A percentile compares a stretch with the other conserved stretches of the same genome.
Evolutionary conservation across 2,888 invertebrate species (phyloP).

Genomic region (Nomada fabriciana): DNA sequence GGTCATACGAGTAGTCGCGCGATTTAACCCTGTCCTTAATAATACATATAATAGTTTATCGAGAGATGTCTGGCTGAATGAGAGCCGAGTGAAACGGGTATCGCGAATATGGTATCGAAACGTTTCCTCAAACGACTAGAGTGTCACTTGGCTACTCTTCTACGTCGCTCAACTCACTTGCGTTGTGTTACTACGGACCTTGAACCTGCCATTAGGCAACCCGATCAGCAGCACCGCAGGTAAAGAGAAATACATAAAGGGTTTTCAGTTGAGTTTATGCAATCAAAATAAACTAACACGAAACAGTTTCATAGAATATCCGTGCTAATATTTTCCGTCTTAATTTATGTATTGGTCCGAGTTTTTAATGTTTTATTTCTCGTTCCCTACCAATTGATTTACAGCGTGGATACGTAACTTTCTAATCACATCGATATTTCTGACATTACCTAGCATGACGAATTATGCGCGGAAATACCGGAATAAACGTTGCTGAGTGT

Average conservation of each 20-base stretch:
- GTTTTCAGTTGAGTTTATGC: not conserved
- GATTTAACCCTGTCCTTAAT: constrained; percentile 9
- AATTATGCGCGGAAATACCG: not conserved
- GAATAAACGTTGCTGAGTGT: not conserved
- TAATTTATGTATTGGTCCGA: too few relatives aligned
- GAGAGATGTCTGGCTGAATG: constrained; percentile 46
- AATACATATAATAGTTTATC: constrained; percentile 40
- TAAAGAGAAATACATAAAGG: constrained; percentile 36
- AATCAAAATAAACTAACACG: not conserved
- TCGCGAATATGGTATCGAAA: constrained; percentile 55
- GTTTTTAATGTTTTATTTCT: too few relatives aligned
- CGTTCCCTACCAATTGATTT: too few relatives aligned
- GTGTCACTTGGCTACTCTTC: constrained; percentile 28
- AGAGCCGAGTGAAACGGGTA: constrained; percentile 20
- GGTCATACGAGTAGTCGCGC: constrained; percentile 14
- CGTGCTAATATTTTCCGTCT: too few relatives aligned
- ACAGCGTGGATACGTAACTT: not conserved
- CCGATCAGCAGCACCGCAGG: constrained; percentile 50
- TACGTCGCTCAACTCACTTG: constrained; percentile 30
- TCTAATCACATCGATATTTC: not conserved
- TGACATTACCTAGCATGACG: not conserved
- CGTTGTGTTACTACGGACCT: constrained; percentile 32
- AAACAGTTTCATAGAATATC: too few relatives aligned
- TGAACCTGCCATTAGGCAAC: constrained; percentile 42
- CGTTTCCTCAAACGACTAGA: constrained; percentile 41